These are phyloP conservation scores for Phyllostomus hastatus DNA, from an alignment of 2,113 vertebrate species.

Conservation along the genomic window DNA sequence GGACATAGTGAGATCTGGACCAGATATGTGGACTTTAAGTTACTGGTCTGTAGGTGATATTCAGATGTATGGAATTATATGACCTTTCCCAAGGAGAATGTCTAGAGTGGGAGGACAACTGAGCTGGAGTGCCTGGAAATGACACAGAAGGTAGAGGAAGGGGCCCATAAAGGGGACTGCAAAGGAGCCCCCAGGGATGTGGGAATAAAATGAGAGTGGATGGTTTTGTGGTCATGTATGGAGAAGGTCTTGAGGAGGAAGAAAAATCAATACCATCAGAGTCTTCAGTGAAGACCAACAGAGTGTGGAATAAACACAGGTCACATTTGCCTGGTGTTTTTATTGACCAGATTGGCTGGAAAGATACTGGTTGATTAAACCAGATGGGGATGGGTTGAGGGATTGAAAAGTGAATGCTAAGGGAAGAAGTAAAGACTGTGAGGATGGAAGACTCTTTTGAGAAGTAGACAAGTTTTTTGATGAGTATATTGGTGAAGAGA, in stretches of 20 bases:
- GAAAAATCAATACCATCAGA: not conserved
- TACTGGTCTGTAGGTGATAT: not conserved
- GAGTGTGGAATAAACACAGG: not conserved
- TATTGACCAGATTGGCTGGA: not conserved
- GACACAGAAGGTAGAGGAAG: not conserved
- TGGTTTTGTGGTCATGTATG: not conserved
- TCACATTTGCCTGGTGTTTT: not conserved
- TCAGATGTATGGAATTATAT: not conserved
- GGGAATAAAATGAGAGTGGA: not conserved
- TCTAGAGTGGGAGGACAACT: not conserved
- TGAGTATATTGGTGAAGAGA: not conserved
- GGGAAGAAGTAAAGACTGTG: not conserved
- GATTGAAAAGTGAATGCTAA: not conserved
- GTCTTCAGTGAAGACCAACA: not conserved
- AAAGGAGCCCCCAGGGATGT: not conserved
- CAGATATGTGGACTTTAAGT: not conserved
- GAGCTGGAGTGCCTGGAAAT: not conserved
- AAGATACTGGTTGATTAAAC: not conserved
- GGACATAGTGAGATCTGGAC: not conserved
- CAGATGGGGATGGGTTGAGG: not conserved
- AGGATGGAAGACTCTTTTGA: fast-evolving
- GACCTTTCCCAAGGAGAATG: not conserved
- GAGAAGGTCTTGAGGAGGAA: not conserved
- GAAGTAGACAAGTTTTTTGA: not conserved
- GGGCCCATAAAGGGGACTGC: not conserved